Evolutionary conservation across 2,888 invertebrate species (phyloP), one percentile per base, ranked within the genome.

Genomic region (Plagodis pulveraria): DNA sequence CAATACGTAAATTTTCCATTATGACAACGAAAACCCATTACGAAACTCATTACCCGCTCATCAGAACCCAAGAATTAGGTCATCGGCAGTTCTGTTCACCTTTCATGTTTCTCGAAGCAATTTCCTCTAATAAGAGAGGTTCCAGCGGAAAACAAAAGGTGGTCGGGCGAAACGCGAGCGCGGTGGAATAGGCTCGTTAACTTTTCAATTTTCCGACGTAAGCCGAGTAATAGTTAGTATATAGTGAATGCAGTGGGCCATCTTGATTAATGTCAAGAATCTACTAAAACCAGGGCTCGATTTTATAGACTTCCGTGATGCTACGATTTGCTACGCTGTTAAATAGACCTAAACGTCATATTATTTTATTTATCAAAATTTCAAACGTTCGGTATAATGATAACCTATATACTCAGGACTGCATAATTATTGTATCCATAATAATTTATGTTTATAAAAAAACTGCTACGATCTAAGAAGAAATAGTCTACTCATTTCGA

Each of bases 201-300:
- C 88, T 89, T 89, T 89, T 90, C 89, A 89, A 90, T 89, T 89
- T 89, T 87, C 87, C 78, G 73, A 80, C 83, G 76, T 83, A 83
- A 81, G 87, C 81, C 74, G 71, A 65, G 77, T 80, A 78, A 80
- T 78, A 77, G 80, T 73, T 74, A 45, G 54, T 35, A 36, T 56
- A 12, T 40, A 52, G 69, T 36, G 49, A 62, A 57, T 54, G 52
- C 67, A 72, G 66, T 65, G 47, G 51, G 56, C 50, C 58, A 63
- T 65, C 64, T 71, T 11, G 6, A 4, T 2, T 5, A 6, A 41
- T 5, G 41, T 5, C 7, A 6, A 7, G 0, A n/a, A 41, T 41
- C 5, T 9, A 9, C 36, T 36, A 36, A 36, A 5, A 22, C 22
- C 2, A 22, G 22, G 22, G 4, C 22, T 22, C 22, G 22, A 22